Evolutionary conservation across 2,888 invertebrate genomes (phyloP).

Genomic region (Ligdia adustata): DNA sequence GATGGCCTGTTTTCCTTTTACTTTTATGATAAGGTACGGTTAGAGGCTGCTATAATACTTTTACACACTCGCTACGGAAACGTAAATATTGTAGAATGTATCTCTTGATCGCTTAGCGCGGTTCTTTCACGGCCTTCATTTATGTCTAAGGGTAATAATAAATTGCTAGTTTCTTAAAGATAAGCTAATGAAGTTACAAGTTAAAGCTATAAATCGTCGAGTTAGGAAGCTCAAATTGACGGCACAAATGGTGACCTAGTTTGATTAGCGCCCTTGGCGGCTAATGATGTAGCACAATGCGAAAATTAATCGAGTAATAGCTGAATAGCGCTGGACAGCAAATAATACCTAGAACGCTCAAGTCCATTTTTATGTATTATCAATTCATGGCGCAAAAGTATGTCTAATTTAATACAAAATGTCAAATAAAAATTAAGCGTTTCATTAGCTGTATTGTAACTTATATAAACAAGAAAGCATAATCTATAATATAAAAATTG

Average conservation of each 20-base stretch:
- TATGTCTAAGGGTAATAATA: background rate
- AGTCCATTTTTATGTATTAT: constrained; percentile 45
- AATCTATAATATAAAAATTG: too few relatives aligned
- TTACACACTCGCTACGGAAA: constrained; percentile 3
- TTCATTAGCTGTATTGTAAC: too few relatives aligned
- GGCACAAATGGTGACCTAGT: constrained; percentile 17
- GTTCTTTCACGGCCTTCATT: background rate
- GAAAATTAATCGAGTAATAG: constrained; percentile 44
- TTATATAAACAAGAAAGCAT: too few relatives aligned
- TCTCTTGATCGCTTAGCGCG: too few relatives aligned
- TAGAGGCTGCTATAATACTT: constrained; percentile 15
- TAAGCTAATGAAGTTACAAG: constrained; percentile 19
- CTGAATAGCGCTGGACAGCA: constrained; percentile 40
- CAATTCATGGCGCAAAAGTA: constrained; percentile 5
- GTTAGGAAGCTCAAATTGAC: constrained; percentile 11
- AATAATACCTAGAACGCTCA: constrained; percentile 43
- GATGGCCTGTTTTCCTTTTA: constrained; percentile 25
- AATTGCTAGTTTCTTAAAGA: constrained; percentile 7
- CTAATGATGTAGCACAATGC: constrained; percentile 35
- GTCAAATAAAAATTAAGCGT: too few relatives aligned
- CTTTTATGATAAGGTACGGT: constrained; percentile 24
- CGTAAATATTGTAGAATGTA: constrained; percentile 2
- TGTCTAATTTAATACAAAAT: background rate
- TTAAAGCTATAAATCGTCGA: constrained; percentile 14
- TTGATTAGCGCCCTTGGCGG: constrained; percentile 32